Conservation (phyloP, 2,113 vertebrate genomes). For the Perognathus longimembris region DNA sequence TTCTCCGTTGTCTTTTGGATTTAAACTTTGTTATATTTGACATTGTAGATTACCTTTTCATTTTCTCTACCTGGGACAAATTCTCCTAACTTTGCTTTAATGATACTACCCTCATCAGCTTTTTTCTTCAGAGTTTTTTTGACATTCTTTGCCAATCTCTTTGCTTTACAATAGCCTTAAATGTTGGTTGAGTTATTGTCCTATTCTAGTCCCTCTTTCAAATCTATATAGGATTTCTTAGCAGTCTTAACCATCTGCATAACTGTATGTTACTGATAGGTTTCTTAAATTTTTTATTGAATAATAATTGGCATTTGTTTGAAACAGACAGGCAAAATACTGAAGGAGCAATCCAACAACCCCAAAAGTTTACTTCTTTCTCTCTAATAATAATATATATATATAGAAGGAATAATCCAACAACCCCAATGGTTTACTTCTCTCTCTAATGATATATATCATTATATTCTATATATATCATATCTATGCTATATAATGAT, state of each 20-base stretch:
- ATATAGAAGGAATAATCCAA: too few species aligned
- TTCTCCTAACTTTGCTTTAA: background rate
- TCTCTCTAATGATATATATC: too few species aligned
- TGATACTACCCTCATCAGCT: background rate
- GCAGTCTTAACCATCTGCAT: background rate
- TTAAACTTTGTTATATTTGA: background rate
- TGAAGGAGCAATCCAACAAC: background rate
- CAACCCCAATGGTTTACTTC: too few species aligned
- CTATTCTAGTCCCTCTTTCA: background rate
- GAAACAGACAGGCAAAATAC: background rate
- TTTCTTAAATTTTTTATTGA: background rate
- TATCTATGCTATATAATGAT: too few species aligned
- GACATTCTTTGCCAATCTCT: background rate
- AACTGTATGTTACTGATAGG: background rate
- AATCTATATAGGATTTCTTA: background rate
- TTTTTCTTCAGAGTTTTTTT: constrained; percentile 6
- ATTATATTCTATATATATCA: too few species aligned
- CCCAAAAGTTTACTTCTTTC: background rate
- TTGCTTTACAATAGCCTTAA: constrained; percentile 26
- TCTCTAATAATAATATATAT: too few species aligned
- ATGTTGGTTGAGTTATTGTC: background rate
- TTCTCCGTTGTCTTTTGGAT: background rate
- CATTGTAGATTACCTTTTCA: constrained; percentile 11
- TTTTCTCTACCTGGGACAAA: background rate
- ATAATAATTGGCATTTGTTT: background rate